These are phyloP conservation scores for Pelagia noctiluca DNA, from an alignment of 30 jellyfish, hydroid and myxozoan genomes.

Conservation along the genomic window DNA sequence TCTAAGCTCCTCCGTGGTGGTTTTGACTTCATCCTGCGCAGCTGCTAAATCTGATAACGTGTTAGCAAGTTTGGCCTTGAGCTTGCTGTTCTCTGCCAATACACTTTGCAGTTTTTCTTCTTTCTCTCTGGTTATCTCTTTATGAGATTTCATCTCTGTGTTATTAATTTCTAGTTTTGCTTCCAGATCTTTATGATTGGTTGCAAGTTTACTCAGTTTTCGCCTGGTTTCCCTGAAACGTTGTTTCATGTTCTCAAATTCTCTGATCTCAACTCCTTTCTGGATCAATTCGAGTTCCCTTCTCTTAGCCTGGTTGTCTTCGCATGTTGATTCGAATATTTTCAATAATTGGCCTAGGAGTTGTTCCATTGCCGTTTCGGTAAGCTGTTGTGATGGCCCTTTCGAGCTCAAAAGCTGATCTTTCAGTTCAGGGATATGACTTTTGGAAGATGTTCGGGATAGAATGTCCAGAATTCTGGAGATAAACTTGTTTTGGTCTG, in stretches of 20 bases:
- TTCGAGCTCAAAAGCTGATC: too few relatives aligned
- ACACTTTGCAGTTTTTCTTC: not conserved
- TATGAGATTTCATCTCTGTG: not conserved
- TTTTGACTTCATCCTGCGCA: not conserved
- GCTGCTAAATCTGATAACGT: not conserved
- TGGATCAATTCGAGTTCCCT: not conserved
- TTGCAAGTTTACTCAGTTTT: not conserved
- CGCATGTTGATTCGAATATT: not conserved
- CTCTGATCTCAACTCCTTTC: not conserved
- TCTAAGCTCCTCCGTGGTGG: slow-evolving; percentile 5
- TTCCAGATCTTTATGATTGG: not conserved
- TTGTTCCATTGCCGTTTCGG: too few relatives aligned
- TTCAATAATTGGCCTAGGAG: too few relatives aligned
- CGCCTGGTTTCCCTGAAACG: not conserved
- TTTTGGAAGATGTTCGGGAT: too few relatives aligned
- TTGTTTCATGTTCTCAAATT: not conserved
- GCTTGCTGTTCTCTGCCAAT: not conserved
- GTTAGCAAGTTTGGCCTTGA: not conserved
- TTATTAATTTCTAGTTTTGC: not conserved
- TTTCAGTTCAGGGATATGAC: too few relatives aligned
- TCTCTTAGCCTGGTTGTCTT: not conserved
- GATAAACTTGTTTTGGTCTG: too few relatives aligned
- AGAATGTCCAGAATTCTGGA: too few relatives aligned
- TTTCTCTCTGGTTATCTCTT: not conserved
- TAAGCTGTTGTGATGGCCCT: too few relatives aligned